Evolutionary conservation across 2,113 vertebrate genomes (phyloP).

Genomic region (Salminus brasiliensis): DNA sequence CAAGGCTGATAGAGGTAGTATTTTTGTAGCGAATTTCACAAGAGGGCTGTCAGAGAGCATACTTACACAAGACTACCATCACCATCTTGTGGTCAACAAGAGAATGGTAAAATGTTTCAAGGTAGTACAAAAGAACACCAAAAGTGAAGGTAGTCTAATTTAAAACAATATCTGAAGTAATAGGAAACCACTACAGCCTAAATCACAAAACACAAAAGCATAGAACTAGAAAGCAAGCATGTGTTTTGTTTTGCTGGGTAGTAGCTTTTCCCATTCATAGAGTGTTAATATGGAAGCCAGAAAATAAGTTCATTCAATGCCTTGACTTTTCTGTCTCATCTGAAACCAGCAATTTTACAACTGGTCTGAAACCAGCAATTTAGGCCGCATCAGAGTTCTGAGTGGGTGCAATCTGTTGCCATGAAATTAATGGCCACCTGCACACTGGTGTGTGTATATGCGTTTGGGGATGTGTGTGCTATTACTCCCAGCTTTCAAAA

Average conservation of each 20-base stretch:
- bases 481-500: neutral
- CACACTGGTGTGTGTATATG: constrained; percentile 28
- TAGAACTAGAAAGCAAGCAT: too few relatives aligned
- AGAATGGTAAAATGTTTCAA: neutral
- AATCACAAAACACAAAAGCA: too few relatives aligned
- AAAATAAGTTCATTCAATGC: neutral
- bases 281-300: too few relatives aligned
- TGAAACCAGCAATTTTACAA: constrained; percentile 13
- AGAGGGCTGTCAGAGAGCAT: neutral
- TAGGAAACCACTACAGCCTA: too few relatives aligned
- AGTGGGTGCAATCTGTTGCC: neutral
- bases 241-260: too few relatives aligned
- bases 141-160: too few relatives aligned
- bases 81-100: constrained; percentile 44
- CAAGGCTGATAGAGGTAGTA: constrained; percentile 41
- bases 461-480: constrained; percentile 47
- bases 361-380: too few relatives aligned
- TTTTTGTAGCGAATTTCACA: constrained; percentile 33
- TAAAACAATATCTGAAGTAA: too few relatives aligned
- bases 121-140: neutral
- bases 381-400: neutral
- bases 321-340: neutral
- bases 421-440: constrained; percentile 27
- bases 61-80: constrained; percentile 41
- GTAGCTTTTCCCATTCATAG: too few relatives aligned